Evolutionary conservation across 2,113 vertebrate genomes (phyloP).

Genomic region (Rallus limicola): DNA sequence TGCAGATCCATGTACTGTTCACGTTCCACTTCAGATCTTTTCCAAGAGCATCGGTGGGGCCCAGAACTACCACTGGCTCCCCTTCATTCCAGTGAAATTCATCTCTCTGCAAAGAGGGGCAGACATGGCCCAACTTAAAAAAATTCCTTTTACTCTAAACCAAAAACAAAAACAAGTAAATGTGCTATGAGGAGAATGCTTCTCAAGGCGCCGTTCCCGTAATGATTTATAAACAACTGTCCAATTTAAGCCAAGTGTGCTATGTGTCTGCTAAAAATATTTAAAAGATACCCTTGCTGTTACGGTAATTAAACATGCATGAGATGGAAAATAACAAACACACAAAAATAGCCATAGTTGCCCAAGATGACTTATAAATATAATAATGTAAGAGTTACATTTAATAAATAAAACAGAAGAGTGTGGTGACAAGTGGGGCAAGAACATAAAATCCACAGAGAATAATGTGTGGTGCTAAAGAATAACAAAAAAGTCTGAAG

Average conservation of each 20-base stretch:
- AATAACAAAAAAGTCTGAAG: neutral
- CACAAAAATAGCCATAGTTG: neutral
- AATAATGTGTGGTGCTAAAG: neutral
- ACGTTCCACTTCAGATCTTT: neutral
- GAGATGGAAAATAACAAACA: conserved; percentile 7
- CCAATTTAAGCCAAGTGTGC: neutral
- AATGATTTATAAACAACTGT: conserved; percentile 17
- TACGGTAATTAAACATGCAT: neutral
- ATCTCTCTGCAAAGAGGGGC: neutral
- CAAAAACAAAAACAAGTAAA: neutral
- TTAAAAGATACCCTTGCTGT: neutral
- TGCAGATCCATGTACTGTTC: fast-evolving
- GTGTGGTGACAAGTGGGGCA: neutral
- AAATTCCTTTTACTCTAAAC: neutral
- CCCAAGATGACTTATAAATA: neutral
- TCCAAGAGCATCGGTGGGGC: neutral
- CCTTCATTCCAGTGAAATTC: neutral
- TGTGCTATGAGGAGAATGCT: neutral
- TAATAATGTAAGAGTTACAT: neutral
- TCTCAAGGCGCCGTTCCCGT: neutral
- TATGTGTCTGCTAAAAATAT: conserved; percentile 20
- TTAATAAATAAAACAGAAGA: neutral
- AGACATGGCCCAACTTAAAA: neutral
- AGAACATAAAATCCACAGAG: neutral
- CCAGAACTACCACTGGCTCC: neutral